Evolutionary conservation across 2,797 vertebrate genomes (phyloP).

Genomic region (Chelon auratus): DNA sequence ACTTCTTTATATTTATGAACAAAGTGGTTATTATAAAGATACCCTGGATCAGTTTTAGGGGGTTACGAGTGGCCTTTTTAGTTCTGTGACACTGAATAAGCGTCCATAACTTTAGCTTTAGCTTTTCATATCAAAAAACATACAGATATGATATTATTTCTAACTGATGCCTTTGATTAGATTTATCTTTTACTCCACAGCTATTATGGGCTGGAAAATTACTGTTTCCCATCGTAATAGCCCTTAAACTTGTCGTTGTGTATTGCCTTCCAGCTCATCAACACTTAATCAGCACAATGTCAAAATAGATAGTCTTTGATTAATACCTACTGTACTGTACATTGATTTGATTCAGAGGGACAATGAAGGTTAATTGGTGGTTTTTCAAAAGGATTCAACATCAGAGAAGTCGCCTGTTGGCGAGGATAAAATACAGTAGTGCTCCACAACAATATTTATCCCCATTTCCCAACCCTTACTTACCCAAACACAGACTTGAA

Average conservation of each 20-base stretch:
- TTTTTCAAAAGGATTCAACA: no score
- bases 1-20: constrained; percentile 3
- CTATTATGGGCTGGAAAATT: no score
- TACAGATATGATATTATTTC: background rate
- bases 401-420: background rate
- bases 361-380: background rate
- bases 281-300: no score
- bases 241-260: no score
- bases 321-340: no score
- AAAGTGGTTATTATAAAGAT: constrained; percentile 18
- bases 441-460: constrained; percentile 52
- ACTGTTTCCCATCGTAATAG: no score
- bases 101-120: background rate
- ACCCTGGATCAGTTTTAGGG: background rate
- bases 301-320: no score
- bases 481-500: constrained; percentile 73
- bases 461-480: constrained; percentile 65
- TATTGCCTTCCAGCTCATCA: no score
- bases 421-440: constrained; percentile 22
- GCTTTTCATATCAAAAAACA: background rate
- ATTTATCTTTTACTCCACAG: no score
- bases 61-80: background rate
- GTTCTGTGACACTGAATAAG: background rate
- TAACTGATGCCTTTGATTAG: no score
- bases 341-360: no score